Base-by-base conservation (phyloP, 2,113 vertebrate species). In the Ictalurus furcatus region DNA sequence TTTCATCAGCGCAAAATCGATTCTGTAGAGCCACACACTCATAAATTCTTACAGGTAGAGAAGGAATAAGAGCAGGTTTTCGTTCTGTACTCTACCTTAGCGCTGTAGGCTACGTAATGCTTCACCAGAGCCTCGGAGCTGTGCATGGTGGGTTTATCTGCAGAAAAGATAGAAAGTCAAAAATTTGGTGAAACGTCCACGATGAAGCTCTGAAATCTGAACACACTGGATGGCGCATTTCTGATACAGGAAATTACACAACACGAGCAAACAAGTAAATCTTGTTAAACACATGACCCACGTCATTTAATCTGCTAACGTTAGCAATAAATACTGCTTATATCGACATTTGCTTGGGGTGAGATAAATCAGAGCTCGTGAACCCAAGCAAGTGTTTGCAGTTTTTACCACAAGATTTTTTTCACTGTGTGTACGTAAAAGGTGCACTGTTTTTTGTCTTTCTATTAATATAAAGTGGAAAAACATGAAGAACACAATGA, bases 61-160 rank as follows among this genome's bases (percentile, higher is more conserved):
- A n/a, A 56, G 28, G 5, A 11, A 37, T 34, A 37, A 8, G 16
- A 34, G 54, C 17, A 80, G 44, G 4, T 40, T 19, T 37, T 37
- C 12, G 56, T 61, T 48, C 74, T 52, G 34, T 83, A 89, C 83
- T 65, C 12, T 90, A 92, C 90, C 91, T 92, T 92, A 61, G 87
- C 87, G 37, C 80, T 92, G 89, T 91, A 92, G 19, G 86, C 85
- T 58, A 91, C 85, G 40, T 91, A 82, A 86, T 88, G 86, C 69
- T 87, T 87, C 86, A 88, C 90, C 89, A 92, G 84, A 44, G 90
- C 78, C 34, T 92, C 91, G 0, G 90, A 85, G 63, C 84, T 90
- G 76, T 89, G 85, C 82, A 91, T 87, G 40, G 17, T 85, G 30
- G 90, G 67, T 89, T 92, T 92, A 91, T 92, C 91, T 92, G 89